Base-by-base conservation (phyloP, 2,888 invertebrate genomes). In the Drosophila atripex region DNA sequence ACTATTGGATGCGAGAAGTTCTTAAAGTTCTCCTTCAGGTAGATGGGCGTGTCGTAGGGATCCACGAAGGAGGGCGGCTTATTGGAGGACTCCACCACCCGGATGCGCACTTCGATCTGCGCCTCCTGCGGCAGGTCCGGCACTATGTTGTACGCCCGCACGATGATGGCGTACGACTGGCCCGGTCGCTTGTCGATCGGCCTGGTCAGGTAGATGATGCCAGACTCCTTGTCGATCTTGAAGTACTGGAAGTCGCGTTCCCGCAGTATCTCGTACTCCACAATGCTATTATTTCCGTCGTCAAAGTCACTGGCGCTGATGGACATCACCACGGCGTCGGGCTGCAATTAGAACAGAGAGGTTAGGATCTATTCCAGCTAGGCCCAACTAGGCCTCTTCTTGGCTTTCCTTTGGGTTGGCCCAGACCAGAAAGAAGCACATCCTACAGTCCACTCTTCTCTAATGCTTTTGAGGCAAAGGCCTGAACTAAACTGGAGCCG, bases 261-360 rank as follows among this genome's bases (percentile, higher is more conserved):
- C 50, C 91, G 83, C 50, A 91, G 89, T 30, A 90, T 89, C 77
- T 90, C 90, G 77, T 97, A 98, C 72, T 94, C 93, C 11, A 98
- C 94, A 80, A 95, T 94, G 64, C 97, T 97, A 92, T 99, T 99
- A 89, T 95, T 95, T 12, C 97, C 97, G 88, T 97, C 96, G 89
- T 98, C 98, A 77, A 97, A 95, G 91, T 97, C 98, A 30, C 97
- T 97, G 14, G 98, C 97, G 66, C 97, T 97, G 90, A 98, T 96
- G 90, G 96, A 93, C 95, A 97, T 96, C 71, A 97, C 96, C 89
- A 96, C 95, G 58, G 89, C 88, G 76, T 91, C 90, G 74, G 90
- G 85, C 91, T 91, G 86, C 25, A 89, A 89, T 28, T 65, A 75
- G 43, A 71, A 68, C 55, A 71, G 51, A 72, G 64, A 41, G 35